Percentiles rank a stretch among this genome's conserved stretches.
Conservation (phyloP, 2,888 invertebrate genomes). For the Drosophila setosimentum region DNA sequence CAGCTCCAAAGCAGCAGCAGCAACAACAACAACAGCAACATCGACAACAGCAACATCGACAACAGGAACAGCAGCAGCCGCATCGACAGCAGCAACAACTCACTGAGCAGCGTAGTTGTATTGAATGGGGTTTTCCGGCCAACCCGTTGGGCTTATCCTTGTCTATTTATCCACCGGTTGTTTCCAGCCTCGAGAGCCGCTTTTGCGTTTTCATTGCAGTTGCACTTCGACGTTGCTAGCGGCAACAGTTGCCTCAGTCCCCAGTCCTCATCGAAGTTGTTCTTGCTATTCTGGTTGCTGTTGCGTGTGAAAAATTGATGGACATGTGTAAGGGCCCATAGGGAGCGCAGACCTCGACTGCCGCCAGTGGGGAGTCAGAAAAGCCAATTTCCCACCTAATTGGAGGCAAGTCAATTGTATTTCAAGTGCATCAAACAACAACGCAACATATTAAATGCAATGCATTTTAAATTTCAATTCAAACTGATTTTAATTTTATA, state of each 20-base stretch:
- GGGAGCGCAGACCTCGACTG: conserved; percentile 32
- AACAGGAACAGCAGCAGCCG: conserved; percentile 16
- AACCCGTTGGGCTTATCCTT: conserved; percentile 47
- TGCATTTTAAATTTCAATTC: conserved; percentile 12
- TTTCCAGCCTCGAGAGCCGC: conserved; percentile 50
- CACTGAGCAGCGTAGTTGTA: conserved; percentile 46
- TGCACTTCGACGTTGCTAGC: conserved; percentile 39
- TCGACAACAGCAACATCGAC: neutral
- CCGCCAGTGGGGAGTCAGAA: conserved; percentile 17
- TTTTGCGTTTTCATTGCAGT: conserved; percentile 65
- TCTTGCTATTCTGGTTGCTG: conserved; percentile 16
- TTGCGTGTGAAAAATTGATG: conserved; percentile 64
- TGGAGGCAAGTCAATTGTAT: conserved; percentile 63
- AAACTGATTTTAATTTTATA: neutral
- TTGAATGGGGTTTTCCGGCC: conserved; percentile 42
- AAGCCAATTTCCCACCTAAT: conserved; percentile 67
- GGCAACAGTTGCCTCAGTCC: conserved; percentile 43
- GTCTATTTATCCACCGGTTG: conserved; percentile 65
- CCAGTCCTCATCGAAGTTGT: conserved; percentile 2
- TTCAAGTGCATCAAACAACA: conserved; percentile 32
- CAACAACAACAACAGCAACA: neutral
- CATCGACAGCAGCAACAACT: conserved; percentile 29
- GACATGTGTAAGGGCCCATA: conserved; percentile 56
- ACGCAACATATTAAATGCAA: neutral
- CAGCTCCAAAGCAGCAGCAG: conserved; percentile 32